phyloP scores from a whole-genome alignment of 92 coral and sea anemone genomes.

The Isaurus tuberculatus region DNA sequence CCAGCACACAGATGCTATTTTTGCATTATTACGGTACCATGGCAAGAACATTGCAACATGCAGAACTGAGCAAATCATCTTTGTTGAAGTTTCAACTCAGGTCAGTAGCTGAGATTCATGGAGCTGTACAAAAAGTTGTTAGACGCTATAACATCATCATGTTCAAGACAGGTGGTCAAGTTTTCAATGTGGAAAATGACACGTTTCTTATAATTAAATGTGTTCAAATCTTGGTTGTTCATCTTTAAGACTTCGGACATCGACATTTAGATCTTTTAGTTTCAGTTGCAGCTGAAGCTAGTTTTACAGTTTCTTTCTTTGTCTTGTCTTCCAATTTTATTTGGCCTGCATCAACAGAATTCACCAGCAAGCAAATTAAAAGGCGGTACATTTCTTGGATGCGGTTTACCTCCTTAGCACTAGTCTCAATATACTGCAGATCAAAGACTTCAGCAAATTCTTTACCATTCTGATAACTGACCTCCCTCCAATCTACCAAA shows the following conservation, averaged over 20 bases:
- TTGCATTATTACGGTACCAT: too few species aligned
- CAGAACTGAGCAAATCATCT: too few species aligned
- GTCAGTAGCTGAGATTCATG: too few species aligned
- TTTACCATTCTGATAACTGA: conserved; percentile 54
- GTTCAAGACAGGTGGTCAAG: too few species aligned
- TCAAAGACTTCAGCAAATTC: conserved; percentile 59
- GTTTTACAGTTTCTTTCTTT: conserved; percentile 17
- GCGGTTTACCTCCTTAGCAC: conserved; percentile 61
- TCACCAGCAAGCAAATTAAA: conserved; percentile 59
- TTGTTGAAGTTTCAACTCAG: too few species aligned
- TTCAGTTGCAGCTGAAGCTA: conserved; percentile 17
- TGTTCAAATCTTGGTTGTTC: neutral
- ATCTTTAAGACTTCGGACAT: conserved; percentile 10
- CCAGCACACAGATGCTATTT: too few species aligned
- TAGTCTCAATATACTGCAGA: conserved; percentile 73
- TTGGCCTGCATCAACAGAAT: conserved; percentile 61
- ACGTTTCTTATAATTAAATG: neutral
- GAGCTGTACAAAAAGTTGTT: too few species aligned
- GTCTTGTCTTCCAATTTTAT: conserved; percentile 39
- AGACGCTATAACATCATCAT: too few species aligned
- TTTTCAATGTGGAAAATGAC: neutral
- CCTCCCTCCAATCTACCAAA: conserved; percentile 32
- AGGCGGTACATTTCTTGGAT: conserved; percentile 70
- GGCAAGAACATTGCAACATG: too few species aligned
- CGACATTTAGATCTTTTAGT: neutral